These are phyloP conservation scores for Drosophila falleni DNA, from an alignment of 2,888 invertebrate genomes.

Conservation along the genomic window DNA sequence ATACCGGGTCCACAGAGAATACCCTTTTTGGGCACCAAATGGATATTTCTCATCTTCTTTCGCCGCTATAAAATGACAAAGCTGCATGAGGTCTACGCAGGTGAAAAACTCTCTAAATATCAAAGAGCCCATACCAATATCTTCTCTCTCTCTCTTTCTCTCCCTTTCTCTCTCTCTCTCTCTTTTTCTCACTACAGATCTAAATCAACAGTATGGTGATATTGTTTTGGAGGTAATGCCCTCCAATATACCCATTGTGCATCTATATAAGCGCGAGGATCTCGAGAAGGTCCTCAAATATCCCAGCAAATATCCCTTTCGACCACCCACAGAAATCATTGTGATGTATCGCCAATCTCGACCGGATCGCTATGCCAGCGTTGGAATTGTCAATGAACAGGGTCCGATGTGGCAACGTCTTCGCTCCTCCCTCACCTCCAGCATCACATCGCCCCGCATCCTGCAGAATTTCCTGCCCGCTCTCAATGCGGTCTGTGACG, in stretches of 20 bases:
- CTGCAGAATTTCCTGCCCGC: conserved; percentile 91
- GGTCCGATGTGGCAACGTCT: conserved; percentile 92
- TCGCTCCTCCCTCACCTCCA: conserved; percentile 90
- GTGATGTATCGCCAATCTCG: conserved; percentile 90
- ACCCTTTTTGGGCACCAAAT: conserved; percentile 92
- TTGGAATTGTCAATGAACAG: conserved; percentile 94
- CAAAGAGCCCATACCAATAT: conserved; percentile 21
- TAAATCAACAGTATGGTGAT: conserved; percentile 90
- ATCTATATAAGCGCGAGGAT: conserved; percentile 89
- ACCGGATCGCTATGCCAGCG: conserved; percentile 92
- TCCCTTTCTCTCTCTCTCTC: background rate
- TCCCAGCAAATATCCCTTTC: conserved; percentile 90
- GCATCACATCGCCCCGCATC: conserved; percentile 91
- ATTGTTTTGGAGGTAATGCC: conserved; percentile 92
- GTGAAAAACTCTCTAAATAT: conserved; percentile 85
- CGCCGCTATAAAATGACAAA: conserved; percentile 89
- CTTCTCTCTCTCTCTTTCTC: background rate
- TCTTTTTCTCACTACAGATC: conserved; percentile 85
- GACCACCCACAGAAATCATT: conserved; percentile 93
- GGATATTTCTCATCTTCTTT: conserved; percentile 89
- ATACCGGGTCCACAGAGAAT: conserved; percentile 91
- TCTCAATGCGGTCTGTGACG: conserved; percentile 91
- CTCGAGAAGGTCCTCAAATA: conserved; percentile 91
- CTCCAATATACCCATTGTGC: conserved; percentile 90
- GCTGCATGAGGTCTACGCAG: conserved; percentile 92